Conservation (phyloP, 2,888 invertebrate genomes). For the Pollenia amentaria region DNA sequence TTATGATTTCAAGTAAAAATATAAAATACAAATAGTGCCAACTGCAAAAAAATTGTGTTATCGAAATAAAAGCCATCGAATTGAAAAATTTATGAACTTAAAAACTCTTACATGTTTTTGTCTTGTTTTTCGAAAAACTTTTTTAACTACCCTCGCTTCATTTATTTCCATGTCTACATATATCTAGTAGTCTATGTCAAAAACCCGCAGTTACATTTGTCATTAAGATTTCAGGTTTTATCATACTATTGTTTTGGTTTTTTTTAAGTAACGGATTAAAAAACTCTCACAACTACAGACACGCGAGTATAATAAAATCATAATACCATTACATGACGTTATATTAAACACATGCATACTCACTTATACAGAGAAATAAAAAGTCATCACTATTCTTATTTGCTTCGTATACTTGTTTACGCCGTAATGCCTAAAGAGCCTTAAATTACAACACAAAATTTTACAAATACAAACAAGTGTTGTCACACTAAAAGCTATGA, state of each 20-base stretch:
- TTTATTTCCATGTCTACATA: neutral
- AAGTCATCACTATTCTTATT: neutral
- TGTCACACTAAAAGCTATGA: neutral
- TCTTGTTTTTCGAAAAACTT: too few species aligned
- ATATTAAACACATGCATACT: neutral
- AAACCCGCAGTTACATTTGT: slow-evolving; percentile 2
- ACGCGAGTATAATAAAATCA: neutral
- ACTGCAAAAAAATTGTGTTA: too few species aligned
- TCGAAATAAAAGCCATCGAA: too few species aligned
- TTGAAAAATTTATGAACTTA: too few species aligned
- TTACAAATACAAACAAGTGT: neutral
- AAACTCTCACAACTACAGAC: neutral
- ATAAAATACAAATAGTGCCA: too few species aligned
- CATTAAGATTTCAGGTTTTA: slow-evolving; percentile 24
- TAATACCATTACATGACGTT: neutral
- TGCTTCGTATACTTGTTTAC: neutral
- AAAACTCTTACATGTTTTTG: too few species aligned
- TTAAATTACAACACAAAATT: neutral
- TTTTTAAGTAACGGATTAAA: slow-evolving; percentile 6
- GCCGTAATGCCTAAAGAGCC: neutral
- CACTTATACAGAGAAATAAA: neutral
- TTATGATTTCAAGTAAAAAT: too few species aligned
- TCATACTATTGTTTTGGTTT: neutral
- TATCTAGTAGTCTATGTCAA: neutral
- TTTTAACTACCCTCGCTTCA: neutral